Evolutionary conservation across 1,140 invertebrate genomes (phyloP), one percentile per base, ranked within the genome.

Genomic region (Aphaenogaster rudis): DNA sequence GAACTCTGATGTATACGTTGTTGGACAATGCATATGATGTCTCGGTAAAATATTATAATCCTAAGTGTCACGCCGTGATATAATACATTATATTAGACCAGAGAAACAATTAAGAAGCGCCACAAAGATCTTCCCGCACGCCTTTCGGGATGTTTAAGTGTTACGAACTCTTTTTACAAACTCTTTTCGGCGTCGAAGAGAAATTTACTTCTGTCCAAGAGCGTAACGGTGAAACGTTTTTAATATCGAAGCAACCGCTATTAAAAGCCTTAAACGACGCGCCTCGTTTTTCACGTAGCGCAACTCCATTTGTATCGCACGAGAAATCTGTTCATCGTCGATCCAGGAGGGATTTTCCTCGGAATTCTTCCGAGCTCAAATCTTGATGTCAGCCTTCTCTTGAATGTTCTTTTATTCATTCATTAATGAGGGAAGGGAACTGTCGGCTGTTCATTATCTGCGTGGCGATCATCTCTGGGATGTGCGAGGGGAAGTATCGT

Each of bases 401-500:
- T 81, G 17, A 71, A 48, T 61, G 17, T 84, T 59, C 45, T 21
- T 61, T 61, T 39, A 21, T 4, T 21, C 28, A 74, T 42, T 80
- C 64, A n/a, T 69, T 45, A 39, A 61, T 3, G 4, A 42, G 17
- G 33, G 36, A 39, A 74, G 11, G n/a, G 21, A 50, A 69, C 15
- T 28, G 52, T 59, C 11, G 15, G n/a, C 0, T 72, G 21, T 15
- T 45, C 13, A 63, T 48, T 86, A 69, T 81, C 87, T 80, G 57
- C 64, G 79, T 71, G 78, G 57, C 13, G 48, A 87, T 63, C 48
- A 59, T 87, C 85, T 80, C 86, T n/a, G 45, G 69, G 39, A 80
- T 59, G 59, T 84, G 15, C 57, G 48, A 50, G 82, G 54, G 42
- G 39, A 48, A 52, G 42, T 87, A 90, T 87, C 63, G 85, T 82